Evolutionary conservation across 2,888 invertebrate genomes (phyloP).

Genomic region (Noctua comes): DNA sequence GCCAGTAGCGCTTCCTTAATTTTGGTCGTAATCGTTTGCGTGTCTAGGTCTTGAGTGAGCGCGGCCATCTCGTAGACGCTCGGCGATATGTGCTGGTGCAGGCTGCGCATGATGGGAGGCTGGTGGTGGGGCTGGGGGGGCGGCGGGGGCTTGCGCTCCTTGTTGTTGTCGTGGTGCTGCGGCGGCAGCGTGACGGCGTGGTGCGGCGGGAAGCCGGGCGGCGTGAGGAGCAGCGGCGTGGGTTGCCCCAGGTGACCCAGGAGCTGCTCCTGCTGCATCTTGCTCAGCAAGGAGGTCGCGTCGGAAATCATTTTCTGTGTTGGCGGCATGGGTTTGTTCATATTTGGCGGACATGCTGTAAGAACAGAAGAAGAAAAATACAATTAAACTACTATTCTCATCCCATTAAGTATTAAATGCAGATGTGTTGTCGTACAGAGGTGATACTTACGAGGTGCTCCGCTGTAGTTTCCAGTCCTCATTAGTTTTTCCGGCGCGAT

Average conservation of each 20-base stretch:
- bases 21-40: constrained; percentile 98
- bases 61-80: constrained; percentile 99
- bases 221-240: constrained; percentile 93
- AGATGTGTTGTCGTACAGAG: constrained; percentile 34
- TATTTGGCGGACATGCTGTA: constrained; percentile 91
- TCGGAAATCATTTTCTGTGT: constrained; percentile 95
- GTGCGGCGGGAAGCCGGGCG: constrained; percentile 94
- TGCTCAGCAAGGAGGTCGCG: constrained; percentile 91
- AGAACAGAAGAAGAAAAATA: constrained; percentile 67
- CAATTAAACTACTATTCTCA: constrained; percentile 50
- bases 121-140: constrained; percentile 91
- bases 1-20: constrained; percentile 99
- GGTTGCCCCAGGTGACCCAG: constrained; percentile 89
- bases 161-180: constrained; percentile 91
- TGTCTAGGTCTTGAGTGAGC: constrained; percentile 98
- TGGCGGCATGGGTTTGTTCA: constrained; percentile 94
- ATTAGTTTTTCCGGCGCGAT: constrained; percentile 99
- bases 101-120: constrained; percentile 92
- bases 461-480: constrained; percentile 98
- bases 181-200: constrained; percentile 93
- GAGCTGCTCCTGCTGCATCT: constrained; percentile 93
- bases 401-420: background rate
- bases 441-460: constrained; percentile 93
- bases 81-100: constrained; percentile 97
- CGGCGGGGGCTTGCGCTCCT: constrained; percentile 89